Conservation (phyloP, 2,797 vertebrate genomes). For the Columba guinea region DNA sequence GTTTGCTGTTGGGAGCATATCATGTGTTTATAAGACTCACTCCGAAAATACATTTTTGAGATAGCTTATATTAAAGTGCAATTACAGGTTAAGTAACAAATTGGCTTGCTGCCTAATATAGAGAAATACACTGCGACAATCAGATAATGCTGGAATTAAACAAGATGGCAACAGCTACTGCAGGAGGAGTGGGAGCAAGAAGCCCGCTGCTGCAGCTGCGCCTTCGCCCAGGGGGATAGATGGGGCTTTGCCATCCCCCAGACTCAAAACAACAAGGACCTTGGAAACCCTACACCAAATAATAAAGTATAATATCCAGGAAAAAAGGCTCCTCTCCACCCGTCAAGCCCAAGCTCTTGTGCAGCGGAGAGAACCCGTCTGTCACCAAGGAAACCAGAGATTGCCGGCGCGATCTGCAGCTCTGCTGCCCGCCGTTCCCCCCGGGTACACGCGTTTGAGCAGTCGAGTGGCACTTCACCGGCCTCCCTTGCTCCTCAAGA, state of each 20-base stretch:
- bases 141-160: conserved; percentile 61
- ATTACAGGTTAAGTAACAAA: conserved; percentile 73
- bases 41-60: conserved; percentile 58
- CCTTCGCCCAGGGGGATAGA: conserved; percentile 27
- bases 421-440: neutral
- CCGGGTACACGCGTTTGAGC: neutral
- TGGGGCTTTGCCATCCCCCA: neutral
- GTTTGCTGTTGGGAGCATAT: neutral
- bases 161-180: conserved; percentile 35
- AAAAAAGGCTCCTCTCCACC: neutral
- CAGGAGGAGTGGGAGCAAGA: neutral
- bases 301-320: neutral
- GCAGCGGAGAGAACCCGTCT: neutral
- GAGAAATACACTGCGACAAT: conserved; percentile 58
- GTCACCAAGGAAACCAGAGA: conserved; percentile 18
- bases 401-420: neutral
- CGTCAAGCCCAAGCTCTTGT: neutral
- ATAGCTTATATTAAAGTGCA: conserved; percentile 63
- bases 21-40: conserved; percentile 17
- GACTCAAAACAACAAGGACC: neutral
- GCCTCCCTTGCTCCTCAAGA: neutral
- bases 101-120: conserved; percentile 52
- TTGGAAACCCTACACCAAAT: neutral
- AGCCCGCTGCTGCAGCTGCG: neutral
- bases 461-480: neutral